Conservation (phyloP, 2,888 invertebrate genomes). For the Drosophila mimica region DNA sequence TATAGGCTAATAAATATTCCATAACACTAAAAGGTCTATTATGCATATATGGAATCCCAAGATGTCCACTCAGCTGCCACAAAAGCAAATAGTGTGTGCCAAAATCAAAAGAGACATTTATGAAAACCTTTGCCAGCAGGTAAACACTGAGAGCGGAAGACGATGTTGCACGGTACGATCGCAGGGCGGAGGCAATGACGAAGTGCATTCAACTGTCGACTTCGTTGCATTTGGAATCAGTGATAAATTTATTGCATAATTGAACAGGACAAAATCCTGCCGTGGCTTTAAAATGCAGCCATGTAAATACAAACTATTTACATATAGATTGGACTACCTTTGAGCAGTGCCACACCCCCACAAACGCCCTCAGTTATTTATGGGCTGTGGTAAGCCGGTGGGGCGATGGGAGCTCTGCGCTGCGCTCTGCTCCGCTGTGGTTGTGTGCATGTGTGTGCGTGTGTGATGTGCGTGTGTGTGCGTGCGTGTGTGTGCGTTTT, state of each 20-base stretch:
- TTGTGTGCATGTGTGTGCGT: neutral
- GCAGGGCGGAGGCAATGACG: conserved; percentile 18
- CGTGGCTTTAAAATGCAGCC: conserved; percentile 71
- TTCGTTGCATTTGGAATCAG: conserved; percentile 64
- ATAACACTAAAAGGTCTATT: conserved; percentile 39
- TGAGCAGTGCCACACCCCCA: conserved; percentile 17
- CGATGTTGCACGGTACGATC: conserved; percentile 6
- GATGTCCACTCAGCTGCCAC: conserved; percentile 49
- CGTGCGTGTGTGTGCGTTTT: conserved; percentile 53
- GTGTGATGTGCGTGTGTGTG: conserved; percentile 8
- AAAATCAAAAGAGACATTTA: conserved; percentile 59
- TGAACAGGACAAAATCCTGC: conserved; percentile 73
- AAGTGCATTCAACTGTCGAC: conserved; percentile 59
- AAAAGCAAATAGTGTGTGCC: conserved; percentile 54
- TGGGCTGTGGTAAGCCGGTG: conserved; percentile 71
- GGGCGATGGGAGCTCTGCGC: conserved; percentile 27
- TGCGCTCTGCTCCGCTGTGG: neutral
- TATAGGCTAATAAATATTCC: conserved; percentile 66
- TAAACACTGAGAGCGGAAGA: neutral
- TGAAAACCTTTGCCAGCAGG: conserved; percentile 5
- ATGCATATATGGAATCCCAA: conserved; percentile 37
- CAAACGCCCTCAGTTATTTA: conserved; percentile 65
- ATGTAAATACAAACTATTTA: conserved; percentile 66
- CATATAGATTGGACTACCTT: conserved; percentile 57
- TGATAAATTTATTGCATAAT: conserved; percentile 81